Base-by-base conservation (phyloP, 2,113 vertebrate genomes). In the Panthera leo region DNA sequence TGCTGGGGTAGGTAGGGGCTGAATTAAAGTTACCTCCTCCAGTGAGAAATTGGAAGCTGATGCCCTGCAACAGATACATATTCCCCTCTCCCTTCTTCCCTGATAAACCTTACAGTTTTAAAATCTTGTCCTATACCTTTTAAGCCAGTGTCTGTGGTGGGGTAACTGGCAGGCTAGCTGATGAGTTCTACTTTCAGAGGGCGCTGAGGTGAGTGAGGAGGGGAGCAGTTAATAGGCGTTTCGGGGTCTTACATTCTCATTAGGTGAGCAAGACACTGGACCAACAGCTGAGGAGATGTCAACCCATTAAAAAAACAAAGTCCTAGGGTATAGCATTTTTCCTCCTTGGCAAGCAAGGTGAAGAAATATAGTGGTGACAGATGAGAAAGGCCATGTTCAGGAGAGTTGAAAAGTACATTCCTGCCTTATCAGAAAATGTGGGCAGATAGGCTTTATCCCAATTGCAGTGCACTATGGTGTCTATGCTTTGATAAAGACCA, bases 381-480 rank as follows among this genome's bases (percentile, higher is more conserved):
- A 94, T 92, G 92, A 97, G 90, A 93, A 92, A 82, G 80, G 48
- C 90, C 76, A 39, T 87, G 90, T 31, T 90, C 34, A 63, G 83
- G 79, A 91, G 36, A 97, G 71, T n/a, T 83, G 82, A 75, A 68
- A 73, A 96, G 58, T 75, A 78, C 95, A 94, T 96, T 96, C 93
- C 78, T 53, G 73, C 76, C 76, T 83, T 96, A 95, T 94, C 87
- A 84, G 80, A 73, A 79, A 95, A 85, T 73, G 34, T 85, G 53
- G 53, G 76, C 68, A 48, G 45, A 73, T 9, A 73, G 89, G 70
- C 45, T 67, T 75, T 19, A 1, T 23, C 27, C 67, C 63, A 18
- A 6, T 39, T 58, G 73, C 79, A 25, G 58, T 29, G 27, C 39
- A 39, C 70, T 27, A 7, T 78, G 31, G 76, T 88, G 29, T 65